These are phyloP conservation scores for Apostichopus parvimensis DNA, from an alignment of 35 echinoderm and acorn worm species.

Conservation along the genomic window DNA sequence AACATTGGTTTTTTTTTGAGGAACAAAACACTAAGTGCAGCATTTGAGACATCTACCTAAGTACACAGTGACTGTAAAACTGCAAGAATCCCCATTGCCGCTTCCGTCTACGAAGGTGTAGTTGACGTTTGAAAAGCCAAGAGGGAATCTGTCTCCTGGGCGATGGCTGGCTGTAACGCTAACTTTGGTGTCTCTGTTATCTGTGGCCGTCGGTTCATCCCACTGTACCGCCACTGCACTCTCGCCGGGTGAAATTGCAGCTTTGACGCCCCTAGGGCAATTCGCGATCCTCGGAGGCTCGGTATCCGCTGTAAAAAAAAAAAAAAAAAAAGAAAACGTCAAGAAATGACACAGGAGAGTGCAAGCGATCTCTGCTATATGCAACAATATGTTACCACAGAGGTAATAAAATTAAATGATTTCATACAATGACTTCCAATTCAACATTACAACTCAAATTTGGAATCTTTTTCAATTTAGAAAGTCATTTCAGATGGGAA, in stretches of 20 bases:
- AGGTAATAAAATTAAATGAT: too few species aligned
- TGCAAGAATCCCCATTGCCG: constrained; percentile 50
- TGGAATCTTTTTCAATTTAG: too few species aligned
- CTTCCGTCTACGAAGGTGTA: constrained; percentile 60
- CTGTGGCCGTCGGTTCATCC: constrained; percentile 64
- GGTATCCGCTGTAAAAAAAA: constrained; percentile 37
- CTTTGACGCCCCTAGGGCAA: constrained; percentile 36
- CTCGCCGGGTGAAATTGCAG: not conserved
- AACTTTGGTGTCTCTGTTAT: constrained; percentile 47
- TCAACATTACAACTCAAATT: too few species aligned
- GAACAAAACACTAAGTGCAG: too few species aligned
- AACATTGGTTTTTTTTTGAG: too few species aligned
- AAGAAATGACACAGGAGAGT: not conserved
- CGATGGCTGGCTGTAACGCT: constrained; percentile 5
- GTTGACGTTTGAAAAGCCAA: constrained; percentile 53
- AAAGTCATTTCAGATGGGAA: too few species aligned
- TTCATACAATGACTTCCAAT: too few species aligned
- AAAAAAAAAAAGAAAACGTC: not conserved
- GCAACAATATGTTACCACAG: not conserved
- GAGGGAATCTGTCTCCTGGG: constrained; percentile 45
- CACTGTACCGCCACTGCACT: not conserved
- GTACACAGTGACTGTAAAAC: constrained; percentile 59
- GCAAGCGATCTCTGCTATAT: too few species aligned
- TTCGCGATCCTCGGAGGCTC: not conserved
- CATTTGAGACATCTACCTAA: not conserved